A percentile compares a stretch with the other conserved stretches of the same genome.
Conservation (phyloP, 2,888 invertebrate species). For the Tinea trinotella region DNA sequence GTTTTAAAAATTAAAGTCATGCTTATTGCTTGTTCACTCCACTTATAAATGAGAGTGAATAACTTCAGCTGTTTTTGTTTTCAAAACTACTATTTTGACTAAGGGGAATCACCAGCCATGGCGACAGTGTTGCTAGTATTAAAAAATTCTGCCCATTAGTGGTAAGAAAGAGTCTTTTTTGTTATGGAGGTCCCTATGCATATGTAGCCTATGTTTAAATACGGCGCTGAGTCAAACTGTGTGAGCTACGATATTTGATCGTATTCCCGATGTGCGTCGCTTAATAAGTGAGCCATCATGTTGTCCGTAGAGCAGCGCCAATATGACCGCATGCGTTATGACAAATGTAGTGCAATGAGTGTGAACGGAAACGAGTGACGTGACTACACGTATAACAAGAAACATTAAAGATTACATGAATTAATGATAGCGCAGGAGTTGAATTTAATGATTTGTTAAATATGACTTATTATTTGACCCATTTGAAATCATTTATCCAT, state of each 20-base stretch:
- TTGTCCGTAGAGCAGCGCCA: constrained; percentile 5
- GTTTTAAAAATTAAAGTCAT: no score
- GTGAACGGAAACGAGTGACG: constrained; percentile 68
- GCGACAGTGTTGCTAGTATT: no score
- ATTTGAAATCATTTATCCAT: constrained; percentile 1
- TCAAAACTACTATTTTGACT: no score
- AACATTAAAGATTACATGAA: constrained; percentile 32
- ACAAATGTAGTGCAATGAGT: constrained; percentile 64
- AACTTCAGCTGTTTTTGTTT: no score
- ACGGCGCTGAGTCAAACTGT: no score
- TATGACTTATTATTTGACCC: neutral
- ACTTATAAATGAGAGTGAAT: no score
- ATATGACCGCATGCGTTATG: constrained; percentile 30
- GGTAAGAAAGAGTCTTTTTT: no score
- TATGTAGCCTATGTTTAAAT: no score
- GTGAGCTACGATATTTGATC: neutral
- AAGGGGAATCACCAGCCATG: no score
- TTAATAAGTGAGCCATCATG: neutral
- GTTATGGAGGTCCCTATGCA: no score
- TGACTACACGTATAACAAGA: constrained; percentile 29
- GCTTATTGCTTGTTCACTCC: neutral
- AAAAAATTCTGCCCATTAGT: no score
- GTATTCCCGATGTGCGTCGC: neutral
- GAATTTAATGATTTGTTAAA: neutral
- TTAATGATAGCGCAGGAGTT: neutral